Conservation (phyloP, 2,797 vertebrate species). For the Coluber constrictor region DNA sequence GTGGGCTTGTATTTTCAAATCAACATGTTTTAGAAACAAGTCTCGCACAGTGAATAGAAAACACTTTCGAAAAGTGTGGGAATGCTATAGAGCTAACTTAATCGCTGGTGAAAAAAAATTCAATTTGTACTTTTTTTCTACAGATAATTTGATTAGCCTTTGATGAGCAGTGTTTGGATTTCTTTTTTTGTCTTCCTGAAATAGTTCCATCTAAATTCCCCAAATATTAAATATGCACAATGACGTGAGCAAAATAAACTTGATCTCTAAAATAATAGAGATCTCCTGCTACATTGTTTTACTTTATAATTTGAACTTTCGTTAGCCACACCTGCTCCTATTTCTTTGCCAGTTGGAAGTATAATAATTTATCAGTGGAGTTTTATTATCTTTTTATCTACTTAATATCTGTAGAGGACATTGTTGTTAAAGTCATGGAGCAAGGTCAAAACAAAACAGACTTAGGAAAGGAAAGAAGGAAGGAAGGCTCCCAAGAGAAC, state of each 20-base stretch:
- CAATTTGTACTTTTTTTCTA: background rate
- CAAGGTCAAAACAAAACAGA: background rate
- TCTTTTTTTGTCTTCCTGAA: background rate
- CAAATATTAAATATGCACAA: background rate
- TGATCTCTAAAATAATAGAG: background rate
- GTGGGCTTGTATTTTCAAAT: background rate
- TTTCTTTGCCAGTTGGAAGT: background rate
- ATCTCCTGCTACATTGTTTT: background rate
- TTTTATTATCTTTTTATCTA: background rate
- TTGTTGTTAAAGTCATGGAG: background rate
- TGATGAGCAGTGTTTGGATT: background rate
- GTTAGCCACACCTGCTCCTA: background rate
- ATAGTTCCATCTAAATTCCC: background rate
- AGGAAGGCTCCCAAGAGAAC: accelerated
- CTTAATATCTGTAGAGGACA: background rate
- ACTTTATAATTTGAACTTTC: background rate
- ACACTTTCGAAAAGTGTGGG: background rate
- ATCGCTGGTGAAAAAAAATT: background rate
- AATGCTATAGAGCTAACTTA: background rate
- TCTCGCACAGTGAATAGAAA: background rate
- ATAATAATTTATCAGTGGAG: background rate
- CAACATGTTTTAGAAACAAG: background rate
- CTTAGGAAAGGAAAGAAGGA: background rate
- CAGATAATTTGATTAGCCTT: background rate
- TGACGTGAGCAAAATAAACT: background rate